A percentile compares a stretch with the other conserved stretches of the same genome.
Conservation (phyloP, 1,140 invertebrate genomes). For the Zaprionus davidi region DNA sequence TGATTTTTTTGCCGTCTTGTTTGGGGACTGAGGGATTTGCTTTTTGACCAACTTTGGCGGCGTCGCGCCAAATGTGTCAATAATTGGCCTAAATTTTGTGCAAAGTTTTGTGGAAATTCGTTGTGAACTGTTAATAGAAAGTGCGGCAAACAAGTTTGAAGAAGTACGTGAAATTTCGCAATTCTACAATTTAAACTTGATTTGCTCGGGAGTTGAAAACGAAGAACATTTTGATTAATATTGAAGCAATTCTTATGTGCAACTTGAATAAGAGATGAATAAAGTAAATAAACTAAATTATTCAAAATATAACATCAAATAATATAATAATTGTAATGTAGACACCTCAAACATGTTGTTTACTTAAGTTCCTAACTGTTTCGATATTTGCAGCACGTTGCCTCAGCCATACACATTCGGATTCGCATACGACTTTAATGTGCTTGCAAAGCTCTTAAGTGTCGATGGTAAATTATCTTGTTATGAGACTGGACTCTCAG, state of each 20-base stretch:
- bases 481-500: background rate
- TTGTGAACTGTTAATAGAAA: conserved; percentile 26
- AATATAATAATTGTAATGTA: too few species aligned
- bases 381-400: background rate
- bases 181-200: conserved; percentile 13
- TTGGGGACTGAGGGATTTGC: background rate
- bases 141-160: conserved; percentile 4
- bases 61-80: conserved; percentile 69
- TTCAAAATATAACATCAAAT: too few species aligned
- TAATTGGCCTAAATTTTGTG: conserved; percentile 64
- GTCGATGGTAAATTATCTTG: conserved; percentile 5
- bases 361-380: background rate
- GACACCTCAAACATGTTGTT: background rate
- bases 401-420: background rate
- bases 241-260: background rate
- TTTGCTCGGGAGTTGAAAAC: background rate
- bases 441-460: conserved; percentile 4
- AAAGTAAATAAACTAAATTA: background rate
- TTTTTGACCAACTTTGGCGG: conserved; percentile 26
- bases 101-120: conserved; percentile 29
- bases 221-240: background rate
- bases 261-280: too few species aligned
- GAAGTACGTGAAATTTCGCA: conserved; percentile 8
- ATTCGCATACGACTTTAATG: background rate
- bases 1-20: conserved; percentile 39